These are phyloP conservation scores for Pristiophorus japonicus DNA, from an alignment of 2,113 vertebrate species.

Conservation along the genomic window DNA sequence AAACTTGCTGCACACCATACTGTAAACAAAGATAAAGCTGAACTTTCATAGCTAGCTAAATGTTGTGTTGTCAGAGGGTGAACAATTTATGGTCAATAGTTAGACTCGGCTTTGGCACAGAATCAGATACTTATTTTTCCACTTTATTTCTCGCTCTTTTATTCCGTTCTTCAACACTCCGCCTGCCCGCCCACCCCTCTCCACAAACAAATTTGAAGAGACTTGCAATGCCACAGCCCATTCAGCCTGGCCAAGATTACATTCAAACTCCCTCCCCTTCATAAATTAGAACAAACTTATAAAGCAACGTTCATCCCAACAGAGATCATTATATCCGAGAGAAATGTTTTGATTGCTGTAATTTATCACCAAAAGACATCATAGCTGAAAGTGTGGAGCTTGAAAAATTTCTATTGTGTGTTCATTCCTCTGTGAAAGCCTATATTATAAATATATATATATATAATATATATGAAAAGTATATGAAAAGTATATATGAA, in stretches of 20 bases:
- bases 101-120: not conserved
- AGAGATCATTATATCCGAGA: not conserved
- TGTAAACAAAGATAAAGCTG: not conserved
- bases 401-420: not conserved
- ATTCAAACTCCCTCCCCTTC: not conserved
- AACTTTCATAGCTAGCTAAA: not conserved
- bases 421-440: not conserved
- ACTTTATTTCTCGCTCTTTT: not conserved
- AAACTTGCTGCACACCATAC: not conserved
- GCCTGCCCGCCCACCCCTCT: not conserved
- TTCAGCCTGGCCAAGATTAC: not conserved
- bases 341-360: conserved; percentile 22
- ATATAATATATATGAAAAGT: no score
- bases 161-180: not conserved
- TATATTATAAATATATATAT: no score
- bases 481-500: no score
- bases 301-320: not conserved
- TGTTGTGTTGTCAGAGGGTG: not conserved
- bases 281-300: no score
- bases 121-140: not conserved
- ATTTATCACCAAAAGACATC: conserved; percentile 19
- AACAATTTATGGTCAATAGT: not conserved
- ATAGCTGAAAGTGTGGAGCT: not conserved
- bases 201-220: not conserved
- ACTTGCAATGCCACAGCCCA: not conserved